A percentile compares a stretch with the other conserved stretches of the same genome.
Conservation (phyloP, 2,113 vertebrate species). For the Macroglossus sobrinus region DNA sequence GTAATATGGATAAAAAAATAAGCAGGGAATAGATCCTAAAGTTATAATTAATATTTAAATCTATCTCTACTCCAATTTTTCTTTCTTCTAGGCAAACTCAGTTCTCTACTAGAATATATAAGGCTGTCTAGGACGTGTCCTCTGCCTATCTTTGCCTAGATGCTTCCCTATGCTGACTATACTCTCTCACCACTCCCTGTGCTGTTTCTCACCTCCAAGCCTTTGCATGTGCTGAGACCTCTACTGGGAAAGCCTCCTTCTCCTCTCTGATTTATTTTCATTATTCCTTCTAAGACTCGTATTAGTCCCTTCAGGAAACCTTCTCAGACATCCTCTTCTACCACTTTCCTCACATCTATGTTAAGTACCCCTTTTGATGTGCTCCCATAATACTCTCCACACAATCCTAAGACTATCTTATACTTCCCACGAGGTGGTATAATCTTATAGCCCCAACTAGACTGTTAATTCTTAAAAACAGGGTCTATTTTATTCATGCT, state of each 20-base stretch:
- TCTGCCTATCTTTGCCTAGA: background rate
- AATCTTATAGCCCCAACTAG: background rate
- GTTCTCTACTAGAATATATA: background rate
- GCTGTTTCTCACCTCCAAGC: background rate
- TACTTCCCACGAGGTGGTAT: background rate
- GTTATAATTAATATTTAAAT: conserved; percentile 31
- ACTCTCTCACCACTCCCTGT: background rate
- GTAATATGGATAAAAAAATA: background rate
- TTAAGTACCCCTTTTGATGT: background rate
- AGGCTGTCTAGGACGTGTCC: background rate
- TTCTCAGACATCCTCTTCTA: background rate
- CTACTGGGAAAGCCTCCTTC: background rate
- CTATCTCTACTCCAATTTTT: background rate
- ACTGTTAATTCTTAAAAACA: conserved; percentile 27
- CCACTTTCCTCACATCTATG: background rate
- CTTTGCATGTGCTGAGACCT: background rate
- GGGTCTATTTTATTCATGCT: conserved; percentile 6
- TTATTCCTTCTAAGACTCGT: background rate
- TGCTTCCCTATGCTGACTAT: background rate
- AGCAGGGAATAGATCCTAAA: conserved; percentile 10
- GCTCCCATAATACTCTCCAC: background rate
- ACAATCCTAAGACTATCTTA: background rate
- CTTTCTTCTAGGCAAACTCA: background rate
- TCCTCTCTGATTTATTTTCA: background rate
- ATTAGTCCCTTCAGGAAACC: background rate